Conservation (phyloP, 2,797 vertebrate species). For the Distichodus sexfasciatus region DNA sequence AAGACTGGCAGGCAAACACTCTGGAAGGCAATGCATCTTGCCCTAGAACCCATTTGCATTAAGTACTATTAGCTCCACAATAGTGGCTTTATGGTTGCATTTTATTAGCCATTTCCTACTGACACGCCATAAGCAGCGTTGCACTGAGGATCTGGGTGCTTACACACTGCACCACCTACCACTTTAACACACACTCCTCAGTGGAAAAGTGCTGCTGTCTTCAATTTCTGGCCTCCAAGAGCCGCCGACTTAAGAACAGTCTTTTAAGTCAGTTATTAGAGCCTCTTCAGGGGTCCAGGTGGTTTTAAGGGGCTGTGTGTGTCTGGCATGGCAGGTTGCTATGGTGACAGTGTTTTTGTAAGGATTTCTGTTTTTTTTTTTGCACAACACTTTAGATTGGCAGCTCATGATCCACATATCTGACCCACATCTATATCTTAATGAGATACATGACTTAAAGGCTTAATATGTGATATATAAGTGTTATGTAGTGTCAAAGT, state of each 20-base stretch:
- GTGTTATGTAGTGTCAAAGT: too few species aligned
- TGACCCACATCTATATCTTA: too few species aligned
- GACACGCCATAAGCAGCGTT: too few species aligned
- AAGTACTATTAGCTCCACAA: too few species aligned
- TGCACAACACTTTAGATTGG: background rate
- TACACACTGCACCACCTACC: background rate
- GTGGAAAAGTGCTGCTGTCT: background rate
- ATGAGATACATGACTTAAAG: too few species aligned
- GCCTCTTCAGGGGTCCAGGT: constrained; percentile 26
- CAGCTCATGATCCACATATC: background rate
- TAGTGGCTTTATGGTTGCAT: too few species aligned
- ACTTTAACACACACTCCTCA: background rate
- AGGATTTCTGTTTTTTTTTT: constrained; percentile 11
- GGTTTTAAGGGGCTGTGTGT: constrained; percentile 21
- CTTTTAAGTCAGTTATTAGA: constrained; percentile 35
- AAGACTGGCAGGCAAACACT: too few species aligned
- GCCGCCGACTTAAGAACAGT: constrained; percentile 14
- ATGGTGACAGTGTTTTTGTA: constrained; percentile 30
- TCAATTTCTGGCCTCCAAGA: background rate
- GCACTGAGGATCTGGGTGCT: too few species aligned
- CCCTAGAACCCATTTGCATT: too few species aligned
- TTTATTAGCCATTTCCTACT: too few species aligned
- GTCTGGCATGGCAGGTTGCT: constrained; percentile 20
- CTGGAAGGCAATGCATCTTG: too few species aligned
- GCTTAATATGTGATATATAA: too few species aligned